These are phyloP conservation scores for Eolophus roseicapilla DNA, from an alignment of 2,113 vertebrate species.

Conservation along the genomic window DNA sequence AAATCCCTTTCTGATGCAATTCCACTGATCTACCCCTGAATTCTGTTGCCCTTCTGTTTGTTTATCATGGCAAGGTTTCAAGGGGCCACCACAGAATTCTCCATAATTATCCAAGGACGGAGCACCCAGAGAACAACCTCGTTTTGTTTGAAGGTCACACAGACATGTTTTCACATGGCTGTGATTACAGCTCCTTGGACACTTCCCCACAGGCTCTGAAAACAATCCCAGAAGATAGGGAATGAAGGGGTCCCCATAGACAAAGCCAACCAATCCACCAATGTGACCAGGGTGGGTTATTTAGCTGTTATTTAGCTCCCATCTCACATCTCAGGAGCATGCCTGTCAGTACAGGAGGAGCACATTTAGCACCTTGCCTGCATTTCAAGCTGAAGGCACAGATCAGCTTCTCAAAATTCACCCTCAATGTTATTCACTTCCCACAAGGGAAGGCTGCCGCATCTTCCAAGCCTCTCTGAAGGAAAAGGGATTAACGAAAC, in stretches of 20 bases:
- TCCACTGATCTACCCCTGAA: background rate
- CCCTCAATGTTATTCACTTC: background rate
- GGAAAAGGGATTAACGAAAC: background rate
- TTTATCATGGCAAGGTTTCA: background rate
- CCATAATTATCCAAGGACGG: background rate
- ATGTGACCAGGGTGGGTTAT: background rate
- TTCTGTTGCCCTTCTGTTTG: background rate
- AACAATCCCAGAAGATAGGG: background rate
- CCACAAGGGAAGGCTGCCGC: background rate
- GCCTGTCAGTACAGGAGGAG: background rate
- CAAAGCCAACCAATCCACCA: background rate
- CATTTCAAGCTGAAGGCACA: background rate
- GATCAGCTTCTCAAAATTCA: background rate
- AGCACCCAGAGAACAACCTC: background rate
- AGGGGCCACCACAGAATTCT: background rate
- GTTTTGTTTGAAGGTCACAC: background rate
- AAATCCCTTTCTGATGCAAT: background rate
- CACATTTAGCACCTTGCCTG: background rate
- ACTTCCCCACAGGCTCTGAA: background rate
- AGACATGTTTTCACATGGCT: background rate
- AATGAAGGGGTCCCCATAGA: background rate
- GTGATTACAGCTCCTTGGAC: background rate
- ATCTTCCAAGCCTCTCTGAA: background rate
- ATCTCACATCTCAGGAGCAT: fast-evolving
- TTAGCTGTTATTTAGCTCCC: background rate